These are phyloP conservation scores for Gadus chalcogrammus DNA, from an alignment of 2,113 vertebrate species.

Conservation along the genomic window DNA sequence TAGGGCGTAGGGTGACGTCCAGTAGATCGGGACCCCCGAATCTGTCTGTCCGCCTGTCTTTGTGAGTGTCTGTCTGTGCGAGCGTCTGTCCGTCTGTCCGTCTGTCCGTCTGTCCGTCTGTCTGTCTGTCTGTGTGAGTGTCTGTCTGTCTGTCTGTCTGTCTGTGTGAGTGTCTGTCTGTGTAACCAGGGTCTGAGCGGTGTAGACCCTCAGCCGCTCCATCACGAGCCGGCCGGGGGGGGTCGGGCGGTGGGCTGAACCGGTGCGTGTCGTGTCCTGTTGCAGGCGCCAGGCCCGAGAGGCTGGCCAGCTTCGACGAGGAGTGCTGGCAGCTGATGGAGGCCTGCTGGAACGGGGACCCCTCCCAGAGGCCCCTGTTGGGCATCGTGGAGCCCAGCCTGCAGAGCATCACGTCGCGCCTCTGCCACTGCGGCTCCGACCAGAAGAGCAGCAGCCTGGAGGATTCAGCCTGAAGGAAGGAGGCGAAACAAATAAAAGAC, in stretches of 20 bases:
- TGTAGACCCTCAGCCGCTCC: too few species aligned
- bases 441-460: slow-evolving; percentile 77
- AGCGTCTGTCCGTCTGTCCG: too few species aligned
- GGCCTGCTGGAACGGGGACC: slow-evolving; percentile 93
- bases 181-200: too few species aligned
- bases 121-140: too few species aligned
- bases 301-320: slow-evolving; percentile 85
- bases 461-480: slow-evolving; percentile 75
- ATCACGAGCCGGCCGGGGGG: too few species aligned
- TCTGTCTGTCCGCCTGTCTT: too few species aligned
- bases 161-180: too few species aligned
- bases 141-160: too few species aligned
- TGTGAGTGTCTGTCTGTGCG: too few species aligned
- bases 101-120: too few species aligned
- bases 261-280: not conserved
- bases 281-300: slow-evolving; percentile 88
- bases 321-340: slow-evolving; percentile 99
- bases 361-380: slow-evolving; percentile 87
- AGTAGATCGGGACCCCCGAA: too few species aligned
- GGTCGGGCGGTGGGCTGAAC: not conserved
- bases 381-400: slow-evolving; percentile 95
- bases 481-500: not conserved
- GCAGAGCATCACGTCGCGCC: slow-evolving; percentile 86
- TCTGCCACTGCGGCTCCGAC: slow-evolving; percentile 75
- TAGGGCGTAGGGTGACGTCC: too few species aligned